These are phyloP conservation scores for Clarias batrachus DNA, from an alignment of 2,113 vertebrate genomes.

Conservation along the genomic window DNA sequence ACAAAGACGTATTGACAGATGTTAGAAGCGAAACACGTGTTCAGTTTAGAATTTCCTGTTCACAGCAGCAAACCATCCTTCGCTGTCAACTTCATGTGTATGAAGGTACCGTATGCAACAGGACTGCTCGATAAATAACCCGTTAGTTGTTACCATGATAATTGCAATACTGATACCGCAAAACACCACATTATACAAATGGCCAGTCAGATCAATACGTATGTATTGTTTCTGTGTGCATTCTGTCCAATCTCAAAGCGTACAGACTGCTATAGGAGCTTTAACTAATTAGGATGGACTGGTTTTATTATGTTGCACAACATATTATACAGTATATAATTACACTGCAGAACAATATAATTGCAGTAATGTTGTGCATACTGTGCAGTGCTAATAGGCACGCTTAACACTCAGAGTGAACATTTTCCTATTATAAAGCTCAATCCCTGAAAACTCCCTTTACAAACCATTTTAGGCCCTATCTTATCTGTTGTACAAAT, in stretches of 20 bases:
- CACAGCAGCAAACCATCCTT: slow-evolving; percentile 58
- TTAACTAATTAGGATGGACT: background rate
- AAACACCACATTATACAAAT: background rate
- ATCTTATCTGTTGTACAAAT: too few relatives aligned
- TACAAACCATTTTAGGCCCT: background rate
- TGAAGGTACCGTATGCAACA: background rate
- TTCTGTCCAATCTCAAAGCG: background rate
- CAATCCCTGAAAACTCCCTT: background rate
- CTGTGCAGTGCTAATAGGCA: background rate
- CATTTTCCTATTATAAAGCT: background rate
- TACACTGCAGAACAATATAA: background rate
- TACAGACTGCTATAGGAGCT: background rate
- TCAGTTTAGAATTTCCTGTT: slow-evolving; percentile 61
- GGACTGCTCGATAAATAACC: background rate
- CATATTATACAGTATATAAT: background rate
- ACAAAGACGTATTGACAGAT: slow-evolving; percentile 32
- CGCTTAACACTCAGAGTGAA: background rate
- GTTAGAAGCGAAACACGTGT: slow-evolving; percentile 66
- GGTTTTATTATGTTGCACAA: background rate
- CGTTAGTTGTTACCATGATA: background rate
- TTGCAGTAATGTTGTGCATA: background rate
- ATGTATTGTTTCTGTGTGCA: background rate
- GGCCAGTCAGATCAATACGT: background rate
- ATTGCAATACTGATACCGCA: background rate
- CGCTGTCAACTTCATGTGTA: slow-evolving; percentile 51